Base-by-base conservation (phyloP, 2,113 vertebrate species). In the Pipa parva region DNA sequence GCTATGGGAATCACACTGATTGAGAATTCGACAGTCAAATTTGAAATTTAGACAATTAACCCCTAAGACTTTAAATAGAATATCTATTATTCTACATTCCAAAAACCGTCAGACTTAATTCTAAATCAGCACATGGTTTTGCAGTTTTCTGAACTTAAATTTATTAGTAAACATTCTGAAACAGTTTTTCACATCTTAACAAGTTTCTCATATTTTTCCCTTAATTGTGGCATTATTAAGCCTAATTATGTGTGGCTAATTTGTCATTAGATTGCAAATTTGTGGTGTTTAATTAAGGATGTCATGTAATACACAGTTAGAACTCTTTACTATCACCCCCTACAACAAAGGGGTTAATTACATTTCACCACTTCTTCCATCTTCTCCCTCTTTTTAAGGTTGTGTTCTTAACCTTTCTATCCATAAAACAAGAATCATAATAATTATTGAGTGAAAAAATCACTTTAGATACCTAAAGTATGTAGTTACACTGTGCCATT, bases 221-320 rank as follows among this genome's bases (percentile, higher is more conserved):
- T 39, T 65, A 56, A 65, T 65, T 65, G 51, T 25, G 26, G 12
- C 63, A 65, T 46, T 65, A 65, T 65, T 65, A 56, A 24, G 37
- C 21, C 25, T 65, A 57, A 65, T 65, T 56, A 48, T 10, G 36
- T 65, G 52, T 65, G 25, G 36, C 63, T 56, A 65, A 65, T 65
- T 46, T 56, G 37, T 46, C 63, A 45, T 65, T 65, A 37, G 51
- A 39, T 25, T 56, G 20, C 63, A 56, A 65, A 65, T 65, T 56
- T 46, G 52, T 17, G 37, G 11, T 46, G 63, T 31, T 17, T 65
- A 65, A 65, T 65, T 65, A 65, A 48, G 50, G 63, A 55, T 64
- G 37, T 42, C 50, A 52, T 52, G 33, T 24, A 39, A 26, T 22
- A 20, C 36, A 13, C 46, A 54, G 46, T 56, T 21, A 56, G 27